phyloP scores from a whole-genome alignment of 2,113 vertebrate species.

The Callorhinus ursinus region DNA sequence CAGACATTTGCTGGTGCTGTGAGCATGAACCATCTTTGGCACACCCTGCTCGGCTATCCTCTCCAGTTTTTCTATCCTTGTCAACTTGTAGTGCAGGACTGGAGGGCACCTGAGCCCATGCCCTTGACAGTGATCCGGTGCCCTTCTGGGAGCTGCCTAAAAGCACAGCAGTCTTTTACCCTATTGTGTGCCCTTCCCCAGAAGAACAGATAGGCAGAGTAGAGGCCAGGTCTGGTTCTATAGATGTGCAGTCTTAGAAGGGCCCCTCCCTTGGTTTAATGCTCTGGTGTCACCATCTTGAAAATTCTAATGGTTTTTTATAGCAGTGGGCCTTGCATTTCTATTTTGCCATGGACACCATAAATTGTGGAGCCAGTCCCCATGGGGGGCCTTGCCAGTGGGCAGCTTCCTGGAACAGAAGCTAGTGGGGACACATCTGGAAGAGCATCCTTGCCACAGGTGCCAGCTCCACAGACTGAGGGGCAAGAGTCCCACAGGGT shows the following conservation, averaged over 20 bases:
- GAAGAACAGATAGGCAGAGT: not conserved
- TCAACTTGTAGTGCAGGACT: too few species aligned
- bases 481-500: not conserved
- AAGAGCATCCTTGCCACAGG: not conserved
- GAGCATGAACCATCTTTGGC: not conserved
- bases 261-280: not conserved
- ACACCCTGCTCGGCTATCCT: not conserved
- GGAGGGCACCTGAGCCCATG: not conserved
- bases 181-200: not conserved
- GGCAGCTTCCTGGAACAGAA: not conserved
- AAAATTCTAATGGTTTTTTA: not conserved
- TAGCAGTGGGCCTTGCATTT: not conserved
- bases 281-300: not conserved
- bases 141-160: not conserved
- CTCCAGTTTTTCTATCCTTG: not conserved
- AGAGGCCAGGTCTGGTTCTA: not conserved
- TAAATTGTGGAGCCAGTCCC: not conserved
- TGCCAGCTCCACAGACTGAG: not conserved
- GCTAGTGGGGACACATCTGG: not conserved
- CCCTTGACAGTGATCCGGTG: rapidly evolving
- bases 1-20: not conserved
- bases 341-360: not conserved
- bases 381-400: not conserved
- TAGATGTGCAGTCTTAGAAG: not conserved
- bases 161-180: not conserved